Evolutionary conservation across 2,888 invertebrate genomes (phyloP).

Genomic region (Drosophila anomalata): DNA sequence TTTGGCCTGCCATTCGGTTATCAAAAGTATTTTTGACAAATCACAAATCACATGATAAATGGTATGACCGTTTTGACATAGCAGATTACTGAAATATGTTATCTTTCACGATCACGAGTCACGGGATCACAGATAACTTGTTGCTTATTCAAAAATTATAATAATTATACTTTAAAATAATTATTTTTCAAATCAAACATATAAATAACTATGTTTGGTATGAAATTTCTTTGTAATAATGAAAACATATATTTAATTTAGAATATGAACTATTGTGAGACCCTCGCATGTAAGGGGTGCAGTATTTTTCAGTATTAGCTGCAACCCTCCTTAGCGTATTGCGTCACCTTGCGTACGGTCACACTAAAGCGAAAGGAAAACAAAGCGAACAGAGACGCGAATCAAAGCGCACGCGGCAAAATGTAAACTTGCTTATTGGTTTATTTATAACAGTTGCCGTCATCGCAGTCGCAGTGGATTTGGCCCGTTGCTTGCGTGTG

Average conservation of each 20-base stretch:
- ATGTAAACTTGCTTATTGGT: constrained; percentile 55
- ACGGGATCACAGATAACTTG: too few species aligned
- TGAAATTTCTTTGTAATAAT: too few species aligned
- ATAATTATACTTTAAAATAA: too few species aligned
- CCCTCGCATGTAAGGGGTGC: background rate
- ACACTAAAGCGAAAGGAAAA: constrained; percentile 39
- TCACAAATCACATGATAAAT: constrained; percentile 67
- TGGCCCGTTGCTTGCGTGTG: constrained; percentile 46
- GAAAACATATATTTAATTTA: too few species aligned
- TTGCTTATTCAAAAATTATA: background rate
- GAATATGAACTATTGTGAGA: constrained; percentile 7
- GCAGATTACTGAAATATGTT: background rate
- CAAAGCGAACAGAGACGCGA: constrained; percentile 33
- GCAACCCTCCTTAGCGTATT: background rate
- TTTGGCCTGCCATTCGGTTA: constrained; percentile 49
- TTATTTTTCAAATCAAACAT: too few species aligned
- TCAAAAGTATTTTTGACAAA: constrained; percentile 37
- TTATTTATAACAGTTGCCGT: constrained; percentile 78
- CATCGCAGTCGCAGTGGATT: constrained; percentile 46
- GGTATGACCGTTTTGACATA: constrained; percentile 13
- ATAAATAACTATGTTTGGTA: too few species aligned
- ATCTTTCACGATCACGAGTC: too few species aligned
- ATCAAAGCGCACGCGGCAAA: constrained; percentile 53
- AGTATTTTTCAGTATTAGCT: constrained; percentile 8
- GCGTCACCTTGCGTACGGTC: constrained; percentile 3